Evolutionary conservation across 2,113 vertebrate species (phyloP).

Genomic region (Phaethornis superciliosus): DNA sequence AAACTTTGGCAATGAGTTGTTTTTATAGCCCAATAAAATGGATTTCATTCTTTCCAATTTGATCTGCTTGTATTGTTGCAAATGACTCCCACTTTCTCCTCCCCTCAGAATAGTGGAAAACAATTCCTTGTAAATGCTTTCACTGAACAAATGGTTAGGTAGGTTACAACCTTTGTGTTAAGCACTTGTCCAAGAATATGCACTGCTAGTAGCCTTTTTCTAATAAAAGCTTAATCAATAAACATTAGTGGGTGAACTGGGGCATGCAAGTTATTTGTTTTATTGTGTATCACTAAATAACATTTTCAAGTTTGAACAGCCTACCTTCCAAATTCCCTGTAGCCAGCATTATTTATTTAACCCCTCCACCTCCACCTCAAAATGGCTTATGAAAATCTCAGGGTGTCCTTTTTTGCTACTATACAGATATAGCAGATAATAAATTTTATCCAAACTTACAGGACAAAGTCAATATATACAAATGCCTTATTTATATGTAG

Average conservation of each 20-base stretch:
- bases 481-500: background rate
- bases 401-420: background rate
- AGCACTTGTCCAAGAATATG: background rate
- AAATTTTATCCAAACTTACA: background rate
- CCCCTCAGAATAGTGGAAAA: background rate
- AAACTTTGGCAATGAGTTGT: background rate
- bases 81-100: background rate
- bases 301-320: background rate
- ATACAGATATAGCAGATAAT: background rate
- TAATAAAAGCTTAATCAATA: constrained; percentile 26
- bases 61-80: constrained; percentile 16
- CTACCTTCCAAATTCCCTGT: background rate
- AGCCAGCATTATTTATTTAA: background rate
- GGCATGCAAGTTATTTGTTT: constrained; percentile 2
- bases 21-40: constrained; percentile 29
- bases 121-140: background rate
- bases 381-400: background rate
- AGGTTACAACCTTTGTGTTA: background rate
- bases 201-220: constrained; percentile 14
- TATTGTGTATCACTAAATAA: constrained; percentile 2
- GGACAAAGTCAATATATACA: background rate
- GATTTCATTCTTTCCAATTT: background rate
- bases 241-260: background rate
- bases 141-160: background rate
- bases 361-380: background rate